These are phyloP conservation scores for Cardinalis cardinalis DNA, from an alignment of 2,113 vertebrate species.

Conservation along the genomic window DNA sequence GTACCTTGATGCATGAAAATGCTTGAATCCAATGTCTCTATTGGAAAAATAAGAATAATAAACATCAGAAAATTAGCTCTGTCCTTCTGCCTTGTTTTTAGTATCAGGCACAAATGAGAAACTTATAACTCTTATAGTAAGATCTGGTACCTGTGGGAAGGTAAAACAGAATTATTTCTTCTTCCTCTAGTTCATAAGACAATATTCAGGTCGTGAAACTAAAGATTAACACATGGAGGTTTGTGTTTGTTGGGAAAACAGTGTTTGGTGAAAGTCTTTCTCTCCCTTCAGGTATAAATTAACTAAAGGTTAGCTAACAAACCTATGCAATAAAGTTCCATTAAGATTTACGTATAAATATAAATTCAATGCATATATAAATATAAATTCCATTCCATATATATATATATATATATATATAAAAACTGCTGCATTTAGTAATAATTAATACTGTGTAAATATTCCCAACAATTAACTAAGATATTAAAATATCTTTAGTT, in stretches of 20 bases:
- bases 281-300: background rate
- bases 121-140: background rate
- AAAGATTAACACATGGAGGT: background rate
- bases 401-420: background rate
- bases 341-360: background rate
- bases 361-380: too few relatives aligned
- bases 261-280: background rate
- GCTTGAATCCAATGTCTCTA: background rate
- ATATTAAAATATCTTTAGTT: background rate
- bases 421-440: background rate
- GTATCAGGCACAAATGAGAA: background rate
- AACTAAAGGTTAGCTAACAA: background rate
- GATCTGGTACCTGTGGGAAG: background rate
- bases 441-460: background rate
- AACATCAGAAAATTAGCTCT: background rate
- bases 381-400: too few relatives aligned
- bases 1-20: background rate
- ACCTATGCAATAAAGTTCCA: background rate
- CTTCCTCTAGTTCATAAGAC: background rate
- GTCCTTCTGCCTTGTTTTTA: background rate
- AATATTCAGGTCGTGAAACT: background rate
- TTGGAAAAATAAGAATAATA: background rate
- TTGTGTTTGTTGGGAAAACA: background rate
- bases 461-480: background rate
- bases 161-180: background rate